Evolutionary conservation across 2,888 invertebrate species (phyloP).

Genomic region (Dendrolimus houi): DNA sequence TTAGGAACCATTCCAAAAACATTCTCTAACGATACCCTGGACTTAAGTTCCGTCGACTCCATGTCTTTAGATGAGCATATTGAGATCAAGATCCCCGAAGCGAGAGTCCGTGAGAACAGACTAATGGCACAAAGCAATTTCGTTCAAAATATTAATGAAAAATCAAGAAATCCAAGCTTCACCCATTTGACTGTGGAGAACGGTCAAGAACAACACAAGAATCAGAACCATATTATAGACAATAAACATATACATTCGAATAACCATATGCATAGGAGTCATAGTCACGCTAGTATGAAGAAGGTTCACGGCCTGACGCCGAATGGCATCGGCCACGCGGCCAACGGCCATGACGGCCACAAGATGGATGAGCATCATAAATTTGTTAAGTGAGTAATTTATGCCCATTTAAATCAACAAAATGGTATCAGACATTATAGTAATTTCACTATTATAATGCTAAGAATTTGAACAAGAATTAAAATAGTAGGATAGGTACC

Average conservation of each 20-base stretch:
- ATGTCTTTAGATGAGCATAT: conserved; percentile 78
- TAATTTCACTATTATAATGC: no score
- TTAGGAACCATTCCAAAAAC: conserved; percentile 68
- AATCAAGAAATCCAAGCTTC: conserved; percentile 48
- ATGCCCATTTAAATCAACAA: not conserved
- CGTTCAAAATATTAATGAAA: conserved; percentile 63
- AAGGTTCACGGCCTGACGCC: conserved; percentile 47
- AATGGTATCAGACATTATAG: not conserved
- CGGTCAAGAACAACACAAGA: conserved; percentile 36
- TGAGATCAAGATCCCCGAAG: conserved; percentile 75
- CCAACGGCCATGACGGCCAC: conserved; percentile 51
- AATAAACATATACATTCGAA: conserved; percentile 26
- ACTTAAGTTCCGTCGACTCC: conserved; percentile 78
- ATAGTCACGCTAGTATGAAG: conserved; percentile 67
- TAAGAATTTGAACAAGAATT: no score
- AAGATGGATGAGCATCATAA: conserved; percentile 41
- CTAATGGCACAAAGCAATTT: conserved; percentile 68
- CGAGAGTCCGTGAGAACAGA: conserved; percentile 64
- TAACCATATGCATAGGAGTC: conserved; percentile 55
- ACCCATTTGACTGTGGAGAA: conserved; percentile 58
- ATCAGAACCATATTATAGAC: conserved; percentile 16
- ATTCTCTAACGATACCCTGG: conserved; percentile 78
- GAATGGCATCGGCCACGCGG: conserved; percentile 53
- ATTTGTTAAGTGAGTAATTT: conserved; percentile 51
- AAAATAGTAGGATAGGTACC: no score